Conservation (phyloP, 2,888 invertebrate genomes). For the Lasioglossum marginatum region DNA sequence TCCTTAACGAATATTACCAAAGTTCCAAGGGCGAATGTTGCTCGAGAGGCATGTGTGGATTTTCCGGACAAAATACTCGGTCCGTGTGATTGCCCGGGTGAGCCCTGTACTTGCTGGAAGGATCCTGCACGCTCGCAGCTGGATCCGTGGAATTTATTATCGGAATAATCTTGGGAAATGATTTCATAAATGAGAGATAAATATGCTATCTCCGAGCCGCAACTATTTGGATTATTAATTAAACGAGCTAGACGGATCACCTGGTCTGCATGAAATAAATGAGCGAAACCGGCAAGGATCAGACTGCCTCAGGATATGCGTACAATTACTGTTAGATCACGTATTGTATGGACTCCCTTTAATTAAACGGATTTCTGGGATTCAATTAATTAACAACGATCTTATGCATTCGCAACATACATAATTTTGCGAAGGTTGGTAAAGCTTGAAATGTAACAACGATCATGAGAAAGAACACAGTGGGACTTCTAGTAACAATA, state of each 20-base stretch:
- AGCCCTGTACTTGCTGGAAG: slow-evolving; percentile 20
- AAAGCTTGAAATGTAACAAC: background rate
- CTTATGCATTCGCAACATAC: background rate
- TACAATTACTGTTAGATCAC: background rate
- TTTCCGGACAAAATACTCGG: slow-evolving; percentile 32
- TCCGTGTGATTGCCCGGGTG: slow-evolving; percentile 35
- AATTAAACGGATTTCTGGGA: background rate
- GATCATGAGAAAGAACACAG: background rate
- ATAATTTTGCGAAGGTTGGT: background rate
- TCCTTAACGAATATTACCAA: slow-evolving; percentile 72
- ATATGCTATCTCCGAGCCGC: background rate
- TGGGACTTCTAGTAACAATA: background rate
- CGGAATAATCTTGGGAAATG: background rate
- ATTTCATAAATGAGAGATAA: background rate
- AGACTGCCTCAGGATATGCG: background rate
- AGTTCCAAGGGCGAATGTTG: slow-evolving; percentile 60
- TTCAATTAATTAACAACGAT: background rate
- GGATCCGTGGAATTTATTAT: slow-evolving; percentile 15
- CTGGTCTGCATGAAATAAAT: background rate
- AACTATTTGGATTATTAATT: background rate
- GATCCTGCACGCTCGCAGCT: background rate
- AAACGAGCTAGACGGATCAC: background rate
- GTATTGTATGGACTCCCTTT: background rate
- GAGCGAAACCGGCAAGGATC: background rate
- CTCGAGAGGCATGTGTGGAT: slow-evolving; percentile 25